phyloP scores from a whole-genome alignment of 2,113 vertebrate species.

The Salvelinus alpinus region DNA sequence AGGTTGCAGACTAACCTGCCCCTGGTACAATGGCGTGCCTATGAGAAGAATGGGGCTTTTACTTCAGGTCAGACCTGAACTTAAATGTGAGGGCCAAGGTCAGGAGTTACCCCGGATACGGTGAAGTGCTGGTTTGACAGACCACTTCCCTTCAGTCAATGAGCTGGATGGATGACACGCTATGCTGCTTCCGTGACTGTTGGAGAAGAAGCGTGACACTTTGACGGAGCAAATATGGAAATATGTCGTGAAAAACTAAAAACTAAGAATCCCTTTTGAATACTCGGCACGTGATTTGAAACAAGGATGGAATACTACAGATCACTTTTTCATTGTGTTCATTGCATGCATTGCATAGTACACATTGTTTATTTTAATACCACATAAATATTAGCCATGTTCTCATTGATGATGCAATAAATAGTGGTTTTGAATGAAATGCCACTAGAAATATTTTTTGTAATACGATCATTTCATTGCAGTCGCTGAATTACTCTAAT shows the following conservation, averaged over 20 bases:
- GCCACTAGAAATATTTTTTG: too few relatives aligned
- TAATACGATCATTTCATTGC: too few relatives aligned
- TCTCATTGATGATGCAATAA: too few relatives aligned
- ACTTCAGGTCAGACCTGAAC: conserved; percentile 22
- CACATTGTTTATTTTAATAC: too few relatives aligned
- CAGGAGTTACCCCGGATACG: conserved; percentile 18
- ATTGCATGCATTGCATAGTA: neutral
- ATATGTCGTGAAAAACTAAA: neutral
- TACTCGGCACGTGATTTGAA: neutral
- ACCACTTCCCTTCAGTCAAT: neutral
- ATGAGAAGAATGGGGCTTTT: conserved; percentile 25
- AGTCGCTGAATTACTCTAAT: too few relatives aligned
- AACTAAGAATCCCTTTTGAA: neutral
- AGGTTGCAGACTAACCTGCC: conserved; percentile 43
- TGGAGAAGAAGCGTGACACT: neutral
- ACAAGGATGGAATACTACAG: neutral
- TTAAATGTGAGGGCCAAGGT: conserved; percentile 22
- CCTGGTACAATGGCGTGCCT: conserved; percentile 38
- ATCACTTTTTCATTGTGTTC: neutral
- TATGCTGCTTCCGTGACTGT: neutral
- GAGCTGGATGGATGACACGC: neutral
- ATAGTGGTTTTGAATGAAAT: too few relatives aligned
- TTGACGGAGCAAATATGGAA: neutral
- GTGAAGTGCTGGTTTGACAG: neutral
- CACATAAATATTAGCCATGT: too few relatives aligned